phyloP scores from a whole-genome alignment of 2,888 invertebrate species.

The Amorpha juglandis region DNA sequence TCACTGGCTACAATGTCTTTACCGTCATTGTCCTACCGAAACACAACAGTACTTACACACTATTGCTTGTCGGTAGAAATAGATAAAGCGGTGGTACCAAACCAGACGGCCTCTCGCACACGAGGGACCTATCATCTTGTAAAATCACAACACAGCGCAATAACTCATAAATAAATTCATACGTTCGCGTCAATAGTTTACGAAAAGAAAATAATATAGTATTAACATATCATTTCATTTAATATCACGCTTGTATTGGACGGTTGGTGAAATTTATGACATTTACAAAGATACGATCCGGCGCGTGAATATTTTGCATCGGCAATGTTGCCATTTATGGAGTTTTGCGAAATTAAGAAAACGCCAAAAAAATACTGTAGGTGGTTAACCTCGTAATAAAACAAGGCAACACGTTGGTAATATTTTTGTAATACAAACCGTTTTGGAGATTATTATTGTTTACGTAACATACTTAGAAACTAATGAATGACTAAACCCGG shows the following conservation, averaged over 20 bases:
- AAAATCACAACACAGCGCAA: too few relatives aligned
- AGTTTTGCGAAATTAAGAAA: background rate
- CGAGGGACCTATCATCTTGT: too few relatives aligned
- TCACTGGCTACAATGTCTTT: too few relatives aligned
- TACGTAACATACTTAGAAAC: background rate
- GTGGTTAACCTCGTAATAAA: constrained; percentile 16
- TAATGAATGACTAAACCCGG: too few relatives aligned
- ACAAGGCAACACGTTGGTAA: too few relatives aligned
- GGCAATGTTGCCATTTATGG: background rate
- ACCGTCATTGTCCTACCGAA: too few relatives aligned
- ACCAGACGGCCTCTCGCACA: too few relatives aligned
- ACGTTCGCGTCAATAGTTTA: background rate
- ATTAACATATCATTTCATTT: too few relatives aligned
- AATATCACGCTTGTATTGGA: background rate
- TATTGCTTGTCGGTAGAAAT: too few relatives aligned
- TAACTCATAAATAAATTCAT: background rate
- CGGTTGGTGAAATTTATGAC: constrained; percentile 1
- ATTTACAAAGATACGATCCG: background rate
- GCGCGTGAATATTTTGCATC: background rate
- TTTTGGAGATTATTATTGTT: background rate
- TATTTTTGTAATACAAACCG: background rate
- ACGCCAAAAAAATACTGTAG: background rate
- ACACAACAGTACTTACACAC: too few relatives aligned
- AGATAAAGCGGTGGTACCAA: too few relatives aligned
- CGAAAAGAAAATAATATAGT: background rate